These are phyloP conservation scores for Leptopterna dolabrata DNA, from an alignment of 2,888 invertebrate genomes.

Conservation along the genomic window DNA sequence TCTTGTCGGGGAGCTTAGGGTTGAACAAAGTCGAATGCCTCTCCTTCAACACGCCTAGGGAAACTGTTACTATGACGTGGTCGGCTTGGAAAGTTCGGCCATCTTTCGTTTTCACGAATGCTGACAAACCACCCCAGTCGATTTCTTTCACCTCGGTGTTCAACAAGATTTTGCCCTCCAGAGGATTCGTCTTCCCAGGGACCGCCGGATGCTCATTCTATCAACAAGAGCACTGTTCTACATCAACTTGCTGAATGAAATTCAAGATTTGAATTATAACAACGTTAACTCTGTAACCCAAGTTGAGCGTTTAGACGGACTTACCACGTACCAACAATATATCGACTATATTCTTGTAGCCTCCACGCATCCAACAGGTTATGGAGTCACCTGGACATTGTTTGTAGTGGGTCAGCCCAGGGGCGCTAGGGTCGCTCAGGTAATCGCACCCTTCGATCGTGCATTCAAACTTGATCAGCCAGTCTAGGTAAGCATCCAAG, in stretches of 20 bases:
- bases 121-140: constrained; percentile 66
- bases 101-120: constrained; percentile 72
- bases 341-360: constrained; percentile 76
- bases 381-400: constrained; percentile 77
- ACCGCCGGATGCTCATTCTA: constrained; percentile 19
- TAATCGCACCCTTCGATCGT: constrained; percentile 73
- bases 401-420: constrained; percentile 74
- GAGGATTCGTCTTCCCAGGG: constrained; percentile 1
- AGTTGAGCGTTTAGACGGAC: neutral
- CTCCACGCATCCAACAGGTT: constrained; percentile 80
- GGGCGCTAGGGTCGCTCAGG: constrained; percentile 77
- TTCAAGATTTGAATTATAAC: no score
- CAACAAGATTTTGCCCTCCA: constrained; percentile 41
- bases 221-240: neutral
- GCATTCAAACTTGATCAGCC: constrained; percentile 71
- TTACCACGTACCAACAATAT: constrained; percentile 73
- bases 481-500: constrained; percentile 70
- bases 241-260: no score
- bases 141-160: constrained; percentile 59
- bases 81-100: constrained; percentile 71
- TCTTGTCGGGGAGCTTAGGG: constrained; percentile 71
- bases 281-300: no score
- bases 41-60: constrained; percentile 77
- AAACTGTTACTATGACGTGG: constrained; percentile 76
- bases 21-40: constrained; percentile 71